Base-by-base conservation (phyloP, 2,797 vertebrate species). In the Gymnodraco acuticeps region DNA sequence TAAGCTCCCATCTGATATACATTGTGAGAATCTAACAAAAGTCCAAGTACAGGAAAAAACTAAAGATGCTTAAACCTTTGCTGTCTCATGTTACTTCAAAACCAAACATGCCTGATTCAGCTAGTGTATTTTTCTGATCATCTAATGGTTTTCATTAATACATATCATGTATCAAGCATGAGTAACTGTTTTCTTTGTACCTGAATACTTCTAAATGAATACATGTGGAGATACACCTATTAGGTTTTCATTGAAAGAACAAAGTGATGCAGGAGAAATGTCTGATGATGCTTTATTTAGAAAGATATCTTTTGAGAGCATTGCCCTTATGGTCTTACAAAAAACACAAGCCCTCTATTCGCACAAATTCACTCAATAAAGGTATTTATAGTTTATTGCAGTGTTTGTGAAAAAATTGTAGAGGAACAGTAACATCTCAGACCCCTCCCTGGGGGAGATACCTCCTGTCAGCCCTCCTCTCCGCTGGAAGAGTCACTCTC, bases 391-490 rank as follows among this genome's bases (percentile, higher is more conserved):
- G 51, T 43, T 53, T 55, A 12, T 53, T 67, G 31, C 17, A 53
- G 19, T 64, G 33, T 53, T 64, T 56, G 2, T 53, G 41, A 65
- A 51, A 64, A 52, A 80, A 70, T 19, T 69, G 23, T 48, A 42
- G 53, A 64, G 47, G 62, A 56, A n/a, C 2, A 64, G 20, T 54
- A 59, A 12, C 51, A 71, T 76, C 41, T 81, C 48, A 53, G 64
- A 83, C 86, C 88, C 90, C 89, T 89, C 89, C 88, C 81, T 27
- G 3, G 75, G 73, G 77, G 71, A 47, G 60, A 51, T 60, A 20
- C 68, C 73, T 78, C 48, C 74, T 65, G 45, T 80, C 66, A 70
- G 41, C 83, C 81, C 90, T 80, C 64, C 88, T 83, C 82, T 86
- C 73, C 38, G 16, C 82, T 82, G 56, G 38, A 82, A 61, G 41